Evolutionary conservation across 2,888 invertebrate species (phyloP).

Genomic region (Patella depressa): DNA sequence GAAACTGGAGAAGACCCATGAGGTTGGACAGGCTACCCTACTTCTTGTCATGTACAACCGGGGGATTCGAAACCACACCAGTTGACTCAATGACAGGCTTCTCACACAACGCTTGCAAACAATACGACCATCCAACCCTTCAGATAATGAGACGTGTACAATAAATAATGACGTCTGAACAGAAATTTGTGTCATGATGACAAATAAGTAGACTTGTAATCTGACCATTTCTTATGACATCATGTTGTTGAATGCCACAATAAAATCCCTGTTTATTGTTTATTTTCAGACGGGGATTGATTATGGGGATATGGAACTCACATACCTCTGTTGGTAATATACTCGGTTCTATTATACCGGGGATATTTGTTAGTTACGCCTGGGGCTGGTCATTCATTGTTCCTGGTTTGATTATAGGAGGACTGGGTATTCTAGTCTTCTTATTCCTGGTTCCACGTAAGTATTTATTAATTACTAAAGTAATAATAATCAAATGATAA

Average conservation of each 20-base stretch:
- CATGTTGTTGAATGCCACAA: no score
- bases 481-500: background rate
- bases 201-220: no score
- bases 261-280: background rate
- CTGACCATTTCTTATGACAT: no score
- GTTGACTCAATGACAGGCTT: no score
- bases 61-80: no score
- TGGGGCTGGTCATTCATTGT: constrained; percentile 94
- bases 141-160: background rate
- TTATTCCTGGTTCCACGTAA: constrained; percentile 83
- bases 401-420: constrained; percentile 84
- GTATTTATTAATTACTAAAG: constrained; percentile 29
- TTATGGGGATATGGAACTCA: constrained; percentile 97
- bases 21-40: no score
- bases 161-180: background rate
- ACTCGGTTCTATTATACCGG: constrained; percentile 90
- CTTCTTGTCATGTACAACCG: no score
- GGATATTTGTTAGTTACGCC: constrained; percentile 81
- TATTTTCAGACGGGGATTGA: constrained; percentile 75
- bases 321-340: constrained; percentile 97
- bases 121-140: no score
- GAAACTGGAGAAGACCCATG: no score
- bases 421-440: constrained; percentile 78
- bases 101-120: no score
- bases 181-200: background rate